Evolutionary conservation across 37 sponge, comb jelly and placozoan genomes (phyloP), one percentile per base, ranked within the genome.

Genomic region (Aplysina aerophoba): DNA sequence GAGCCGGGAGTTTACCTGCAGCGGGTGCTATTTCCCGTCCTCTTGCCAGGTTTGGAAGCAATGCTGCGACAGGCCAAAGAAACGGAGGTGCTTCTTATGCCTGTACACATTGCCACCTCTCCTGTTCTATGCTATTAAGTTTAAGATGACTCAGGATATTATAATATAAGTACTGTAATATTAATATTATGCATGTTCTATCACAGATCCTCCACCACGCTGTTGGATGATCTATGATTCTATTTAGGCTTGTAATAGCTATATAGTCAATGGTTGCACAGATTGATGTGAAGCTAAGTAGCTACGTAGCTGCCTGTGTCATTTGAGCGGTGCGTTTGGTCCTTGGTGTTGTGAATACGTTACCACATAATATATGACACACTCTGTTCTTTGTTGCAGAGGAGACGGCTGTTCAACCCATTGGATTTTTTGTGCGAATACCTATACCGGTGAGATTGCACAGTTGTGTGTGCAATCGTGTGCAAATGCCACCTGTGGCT

Each of bases 391-490:
- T 71, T 5, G 38, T 44, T 69, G 17, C 71, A 94, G 95, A 91
- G 90, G 73, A 86, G 95, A 50, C 87, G 81, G 55, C 28, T 85
- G 15, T 91, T 94, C 83, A 91, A 94, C 65, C 63, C 95, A 34
- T 20, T 94, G 83, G 95, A 94, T 50, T 89, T 85, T 85, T 85
- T 94, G 13, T 59, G 79, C 22, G 90, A 83, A 50, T 94, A 94
- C 44, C 39, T 94, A 1, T 94, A 89, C 90, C 89, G 84, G 93
- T 90, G 67, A 27, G 59, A 40, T 17, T 36, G 33, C 20, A 22
- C 12, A 22, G n/a, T 20, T 5, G 16, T 0, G 77, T 36, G 72
- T 14, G 28, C 16, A 17, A n/a, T 39, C 19, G 40, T 77, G n/a
- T 80, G 27, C 56, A 5, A 28, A 4, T 54, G 0, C n/a, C n/a